Evolutionary conservation across 2,113 vertebrate genomes (phyloP).

Genomic region (Perca schrenkii): DNA sequence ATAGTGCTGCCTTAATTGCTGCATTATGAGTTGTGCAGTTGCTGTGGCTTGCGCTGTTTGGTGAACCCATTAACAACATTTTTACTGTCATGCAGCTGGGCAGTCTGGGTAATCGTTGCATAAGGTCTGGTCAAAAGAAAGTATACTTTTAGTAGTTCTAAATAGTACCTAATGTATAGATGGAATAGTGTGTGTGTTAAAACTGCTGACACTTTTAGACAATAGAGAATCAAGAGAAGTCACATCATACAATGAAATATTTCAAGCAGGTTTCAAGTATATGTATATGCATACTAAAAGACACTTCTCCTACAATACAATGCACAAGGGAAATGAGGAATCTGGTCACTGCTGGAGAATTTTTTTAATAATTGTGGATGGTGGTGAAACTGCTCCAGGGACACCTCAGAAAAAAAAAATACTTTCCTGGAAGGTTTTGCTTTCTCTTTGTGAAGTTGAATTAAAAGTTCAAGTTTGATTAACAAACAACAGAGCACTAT

Average conservation of each 20-base stretch:
- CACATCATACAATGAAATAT: not conserved
- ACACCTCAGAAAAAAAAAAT: not conserved
- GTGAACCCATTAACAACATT: slow-evolving; percentile 56
- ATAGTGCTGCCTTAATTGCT: slow-evolving; percentile 7
- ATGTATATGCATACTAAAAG: not conserved
- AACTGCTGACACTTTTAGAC: not conserved
- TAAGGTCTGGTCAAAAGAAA: not conserved
- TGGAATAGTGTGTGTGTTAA: not conserved
- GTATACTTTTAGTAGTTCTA: not conserved
- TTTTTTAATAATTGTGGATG: too few relatives aligned
- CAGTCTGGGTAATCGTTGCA: slow-evolving; percentile 32
- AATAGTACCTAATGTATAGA: not conserved
- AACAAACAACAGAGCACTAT: not conserved
- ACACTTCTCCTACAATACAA: not conserved
- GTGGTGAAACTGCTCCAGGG: not conserved
- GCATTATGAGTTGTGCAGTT: not conserved
- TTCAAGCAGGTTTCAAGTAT: not conserved
- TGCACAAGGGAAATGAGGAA: not conserved
- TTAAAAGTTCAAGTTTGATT: not conserved
- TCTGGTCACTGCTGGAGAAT: not conserved
- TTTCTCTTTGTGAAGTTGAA: not conserved
- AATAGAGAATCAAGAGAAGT: not conserved
- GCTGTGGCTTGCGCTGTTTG: slow-evolving; percentile 24
- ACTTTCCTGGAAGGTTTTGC: not conserved
- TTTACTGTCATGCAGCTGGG: slow-evolving; percentile 47